A percentile compares a stretch with the other conserved stretches of the same genome.
Conservation (phyloP, 1,140 invertebrate species). For the Tetramorium parvispinum region DNA sequence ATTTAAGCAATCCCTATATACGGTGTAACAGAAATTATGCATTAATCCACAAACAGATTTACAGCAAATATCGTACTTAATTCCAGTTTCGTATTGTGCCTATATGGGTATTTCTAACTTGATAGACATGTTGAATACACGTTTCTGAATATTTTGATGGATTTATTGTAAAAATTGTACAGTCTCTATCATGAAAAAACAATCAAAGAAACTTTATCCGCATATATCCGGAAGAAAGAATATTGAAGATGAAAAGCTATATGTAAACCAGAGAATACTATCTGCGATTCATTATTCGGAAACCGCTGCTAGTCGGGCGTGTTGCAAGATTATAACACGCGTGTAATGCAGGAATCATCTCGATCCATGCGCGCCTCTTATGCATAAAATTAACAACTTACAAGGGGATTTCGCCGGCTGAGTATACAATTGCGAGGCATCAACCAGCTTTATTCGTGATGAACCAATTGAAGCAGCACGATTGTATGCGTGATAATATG, state of each 20-base stretch:
- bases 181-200: not conserved
- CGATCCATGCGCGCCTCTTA: constrained; percentile 45
- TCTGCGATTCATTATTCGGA: not conserved
- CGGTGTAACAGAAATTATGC: not conserved
- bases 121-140: not conserved
- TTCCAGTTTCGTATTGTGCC: no score
- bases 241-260: not conserved
- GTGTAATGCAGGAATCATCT: constrained; percentile 52
- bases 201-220: not conserved
- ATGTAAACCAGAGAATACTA: not conserved
- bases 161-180: not conserved
- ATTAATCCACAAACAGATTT: not conserved
- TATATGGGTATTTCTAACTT: no score
- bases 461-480: constrained; percentile 45
- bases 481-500: constrained; percentile 37
- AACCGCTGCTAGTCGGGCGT: not conserved
- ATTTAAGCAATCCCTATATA: not conserved
- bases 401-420: constrained; percentile 53
- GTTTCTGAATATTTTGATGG: not conserved
- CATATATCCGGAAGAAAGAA: not conserved
- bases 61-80: not conserved
- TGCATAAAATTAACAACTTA: constrained; percentile 62
- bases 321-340: constrained; percentile 31
- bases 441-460: constrained; percentile 44
- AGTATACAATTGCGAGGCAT: constrained; percentile 51